Conservation (phyloP, 1,140 invertebrate genomes). For the Zelostemma sp. region DNA sequence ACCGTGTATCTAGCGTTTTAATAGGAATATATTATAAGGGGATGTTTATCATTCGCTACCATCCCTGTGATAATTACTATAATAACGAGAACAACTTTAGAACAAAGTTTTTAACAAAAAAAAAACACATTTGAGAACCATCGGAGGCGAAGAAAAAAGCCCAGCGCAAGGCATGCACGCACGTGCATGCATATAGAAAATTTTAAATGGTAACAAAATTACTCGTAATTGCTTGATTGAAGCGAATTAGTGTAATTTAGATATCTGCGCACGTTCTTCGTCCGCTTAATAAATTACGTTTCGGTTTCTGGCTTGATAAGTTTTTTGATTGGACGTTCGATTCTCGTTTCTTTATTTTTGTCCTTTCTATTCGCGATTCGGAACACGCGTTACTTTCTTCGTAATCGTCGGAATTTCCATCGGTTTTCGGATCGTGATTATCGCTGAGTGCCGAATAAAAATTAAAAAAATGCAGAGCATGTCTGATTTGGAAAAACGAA, state of each 20-base stretch:
- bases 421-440: no score
- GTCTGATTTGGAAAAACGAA: neutral
- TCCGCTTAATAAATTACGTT: slow-evolving; percentile 13
- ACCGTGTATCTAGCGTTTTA: slow-evolving; percentile 51
- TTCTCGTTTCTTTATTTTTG: neutral
- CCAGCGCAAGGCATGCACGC: neutral
- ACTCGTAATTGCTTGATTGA: slow-evolving; percentile 61
- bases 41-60: slow-evolving; percentile 50
- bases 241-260: slow-evolving; percentile 58
- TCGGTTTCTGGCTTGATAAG: slow-evolving; percentile 1
- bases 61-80: slow-evolving; percentile 56
- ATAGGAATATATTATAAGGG: slow-evolving; percentile 60
- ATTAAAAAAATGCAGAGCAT: neutral
- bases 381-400: neutral
- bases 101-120: no score
- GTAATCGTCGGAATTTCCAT: neutral
- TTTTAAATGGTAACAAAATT: slow-evolving; percentile 52
- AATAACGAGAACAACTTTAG: slow-evolving; percentile 51
- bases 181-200: slow-evolving; percentile 15
- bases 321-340: neutral
- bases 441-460: slow-evolving; percentile 15
- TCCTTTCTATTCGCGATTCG: neutral
- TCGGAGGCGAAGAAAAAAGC: no score
- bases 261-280: slow-evolving; percentile 47
- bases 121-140: no score